Percentiles rank a stretch among this genome's conserved stretches.
Evolutionary conservation across 30 jellyfish, hydroid and myxozoan species (phyloP).

Genomic region (Phacellophora camtschatica): DNA sequence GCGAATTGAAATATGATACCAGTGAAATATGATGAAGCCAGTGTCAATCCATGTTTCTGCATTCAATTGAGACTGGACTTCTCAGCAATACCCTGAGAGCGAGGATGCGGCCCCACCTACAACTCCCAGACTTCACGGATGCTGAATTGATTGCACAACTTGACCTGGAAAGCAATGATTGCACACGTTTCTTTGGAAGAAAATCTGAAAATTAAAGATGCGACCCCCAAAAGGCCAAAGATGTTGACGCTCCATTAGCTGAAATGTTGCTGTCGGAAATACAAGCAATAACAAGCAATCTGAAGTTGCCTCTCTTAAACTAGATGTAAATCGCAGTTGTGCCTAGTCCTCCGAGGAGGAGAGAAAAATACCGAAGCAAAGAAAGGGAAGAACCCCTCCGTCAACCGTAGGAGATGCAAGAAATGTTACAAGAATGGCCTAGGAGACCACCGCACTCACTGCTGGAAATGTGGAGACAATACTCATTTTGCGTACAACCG

Average conservation of each 20-base stretch:
- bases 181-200: slow-evolving; percentile 1
- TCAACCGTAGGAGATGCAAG: neutral
- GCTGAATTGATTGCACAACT: slow-evolving; percentile 12
- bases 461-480: slow-evolving; percentile 30
- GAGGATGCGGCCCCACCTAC: slow-evolving; percentile 24
- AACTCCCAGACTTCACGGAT: slow-evolving; percentile 13
- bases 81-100: slow-evolving; percentile 14
- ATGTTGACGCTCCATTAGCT: neutral
- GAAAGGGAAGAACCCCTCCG: neutral
- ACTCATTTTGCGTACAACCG: slow-evolving; percentile 5
- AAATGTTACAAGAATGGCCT: slow-evolving; percentile 10
- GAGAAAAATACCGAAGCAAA: neutral
- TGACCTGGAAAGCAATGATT: neutral
- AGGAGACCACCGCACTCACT: slow-evolving; percentile 28
- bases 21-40: slow-evolving; percentile 3
- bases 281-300: slow-evolving; percentile 4
- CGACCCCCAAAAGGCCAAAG: slow-evolving; percentile 1
- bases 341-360: neutral
- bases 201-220: neutral
- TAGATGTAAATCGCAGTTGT: slow-evolving; percentile 1
- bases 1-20: slow-evolving; percentile 10
- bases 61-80: slow-evolving; percentile 24
- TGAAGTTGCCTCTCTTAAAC: slow-evolving; percentile 12
- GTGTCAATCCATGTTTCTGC: slow-evolving; percentile 26
- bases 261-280: neutral